Conservation (phyloP, 2,797 vertebrate species). For the Acropternis orthonyx region DNA sequence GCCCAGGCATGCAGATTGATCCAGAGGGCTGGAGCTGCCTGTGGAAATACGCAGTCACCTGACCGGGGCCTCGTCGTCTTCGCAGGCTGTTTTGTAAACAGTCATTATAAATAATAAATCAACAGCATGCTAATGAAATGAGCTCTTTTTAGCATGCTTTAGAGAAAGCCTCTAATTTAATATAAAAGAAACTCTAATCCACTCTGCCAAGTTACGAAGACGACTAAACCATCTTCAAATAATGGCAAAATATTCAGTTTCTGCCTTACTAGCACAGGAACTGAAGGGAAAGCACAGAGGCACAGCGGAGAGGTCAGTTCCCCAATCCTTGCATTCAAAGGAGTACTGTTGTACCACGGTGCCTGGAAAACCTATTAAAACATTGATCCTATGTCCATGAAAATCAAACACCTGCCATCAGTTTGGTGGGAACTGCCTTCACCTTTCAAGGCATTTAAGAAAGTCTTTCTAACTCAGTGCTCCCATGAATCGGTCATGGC, state of each 20-base stretch:
- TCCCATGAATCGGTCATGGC: neutral
- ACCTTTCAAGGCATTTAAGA: neutral
- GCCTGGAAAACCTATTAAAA: neutral
- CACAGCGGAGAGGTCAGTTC: neutral
- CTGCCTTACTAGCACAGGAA: neutral
- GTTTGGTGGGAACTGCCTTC: neutral
- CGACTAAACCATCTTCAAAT: constrained; percentile 14
- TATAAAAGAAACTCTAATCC: constrained; percentile 16
- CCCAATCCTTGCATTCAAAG: neutral
- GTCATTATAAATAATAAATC: constrained; percentile 57
- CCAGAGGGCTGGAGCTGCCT: neutral
- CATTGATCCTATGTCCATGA: neutral
- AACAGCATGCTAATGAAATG: constrained; percentile 36
- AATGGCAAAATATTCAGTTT: neutral
- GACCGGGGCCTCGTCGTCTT: neutral
- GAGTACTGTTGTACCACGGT: neutral
- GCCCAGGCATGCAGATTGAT: neutral
- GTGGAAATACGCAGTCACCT: constrained; percentile 17
- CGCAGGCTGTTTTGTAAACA: constrained; percentile 31
- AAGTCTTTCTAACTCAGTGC: neutral
- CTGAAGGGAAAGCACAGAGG: neutral
- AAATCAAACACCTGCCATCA: neutral
- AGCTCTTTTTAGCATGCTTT: constrained; percentile 36
- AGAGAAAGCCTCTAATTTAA: constrained; percentile 19
- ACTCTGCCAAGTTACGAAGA: neutral